Base-by-base conservation (phyloP, 1,140 invertebrate genomes). In the Caligus rogercresseyi region DNA sequence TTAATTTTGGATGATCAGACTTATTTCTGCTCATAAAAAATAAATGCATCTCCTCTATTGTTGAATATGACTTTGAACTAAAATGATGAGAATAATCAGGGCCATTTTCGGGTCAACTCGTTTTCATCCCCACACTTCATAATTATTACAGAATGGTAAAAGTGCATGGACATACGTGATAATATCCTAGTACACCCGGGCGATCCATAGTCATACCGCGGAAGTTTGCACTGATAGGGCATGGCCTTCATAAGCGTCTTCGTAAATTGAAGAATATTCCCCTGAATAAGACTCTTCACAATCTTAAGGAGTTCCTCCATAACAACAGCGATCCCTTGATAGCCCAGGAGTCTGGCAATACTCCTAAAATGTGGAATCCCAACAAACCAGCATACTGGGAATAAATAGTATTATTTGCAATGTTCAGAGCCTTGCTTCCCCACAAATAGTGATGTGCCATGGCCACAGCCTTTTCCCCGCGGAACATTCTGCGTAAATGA, bases 241-340 rank as follows among this genome's bases (percentile, higher is more conserved):
- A 97, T 95, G 20, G 90, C 89, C 66, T 86, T 84, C 80, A 91
- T 88, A 15, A 98, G 73, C 0, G 89, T 92, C 68, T 86, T 84
- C 2, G 90, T 89, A 74, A 96, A 97, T 73, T 93, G 89, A 52
- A 89, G 75, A 59, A 94, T 78, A 52, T 86, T 89, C 18, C 89
- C 89, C 75, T 93, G 89, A 56, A 93, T 84, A 21, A 96, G 72
- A 4, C 83, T 85, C 69, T 92, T 86, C 0, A 96, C 88, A 65
- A 96, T 90, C 70, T 93, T 91, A 11, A 99, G 74, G 4, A 98
- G 78, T 73, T 98, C 94, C 68, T 95, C 88, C 78, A 98, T 92
- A 25, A 99, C 91, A 3, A 98, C 91, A 14, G 94, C 93, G 66
- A 98, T 96, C 26, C 69, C 69, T 52, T 98, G 92, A 75, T 98